These are phyloP conservation scores for Andrena camellia DNA, from an alignment of 2,888 invertebrate species.

Conservation along the genomic window DNA sequence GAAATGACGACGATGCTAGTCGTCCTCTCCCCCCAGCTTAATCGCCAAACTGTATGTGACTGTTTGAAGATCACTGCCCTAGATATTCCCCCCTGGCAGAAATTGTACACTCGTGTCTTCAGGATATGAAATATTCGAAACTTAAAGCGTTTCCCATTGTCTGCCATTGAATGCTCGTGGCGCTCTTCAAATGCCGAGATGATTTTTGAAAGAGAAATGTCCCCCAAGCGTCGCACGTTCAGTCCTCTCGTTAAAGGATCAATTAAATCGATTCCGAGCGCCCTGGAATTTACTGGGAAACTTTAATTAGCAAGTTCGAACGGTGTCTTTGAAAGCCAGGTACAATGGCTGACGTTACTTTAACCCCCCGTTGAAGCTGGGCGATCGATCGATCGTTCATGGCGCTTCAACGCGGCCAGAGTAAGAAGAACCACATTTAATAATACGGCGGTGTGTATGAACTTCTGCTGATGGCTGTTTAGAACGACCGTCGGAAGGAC, in stretches of 20 bases:
- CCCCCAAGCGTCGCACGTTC: too few relatives aligned
- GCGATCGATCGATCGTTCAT: conserved; percentile 19
- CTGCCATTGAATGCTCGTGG: too few relatives aligned
- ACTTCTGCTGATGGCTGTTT: conserved; percentile 34
- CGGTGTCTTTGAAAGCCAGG: conserved; percentile 6
- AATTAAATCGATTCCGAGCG: neutral
- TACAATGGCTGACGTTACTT: neutral
- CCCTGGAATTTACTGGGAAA: neutral
- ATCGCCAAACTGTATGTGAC: neutral
- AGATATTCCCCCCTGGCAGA: neutral
- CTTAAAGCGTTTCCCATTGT: neutral
- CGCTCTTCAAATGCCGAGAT: too few relatives aligned
- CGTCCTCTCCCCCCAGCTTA: neutral
- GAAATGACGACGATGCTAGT: conserved; percentile 2
- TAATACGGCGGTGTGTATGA: conserved; percentile 35
- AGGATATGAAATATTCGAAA: neutral
- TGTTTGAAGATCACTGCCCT: neutral
- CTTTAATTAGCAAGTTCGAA: conserved; percentile 1
- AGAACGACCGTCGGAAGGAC: conserved; percentile 36
- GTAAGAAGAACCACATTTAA: conserved; percentile 27
- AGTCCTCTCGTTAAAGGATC: neutral
- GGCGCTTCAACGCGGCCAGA: neutral
- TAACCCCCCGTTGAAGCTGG: neutral
- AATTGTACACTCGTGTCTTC: neutral
- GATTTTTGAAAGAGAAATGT: too few relatives aligned